Base-by-base conservation (phyloP, 2,888 invertebrate species). In the Macrophya annulata region DNA sequence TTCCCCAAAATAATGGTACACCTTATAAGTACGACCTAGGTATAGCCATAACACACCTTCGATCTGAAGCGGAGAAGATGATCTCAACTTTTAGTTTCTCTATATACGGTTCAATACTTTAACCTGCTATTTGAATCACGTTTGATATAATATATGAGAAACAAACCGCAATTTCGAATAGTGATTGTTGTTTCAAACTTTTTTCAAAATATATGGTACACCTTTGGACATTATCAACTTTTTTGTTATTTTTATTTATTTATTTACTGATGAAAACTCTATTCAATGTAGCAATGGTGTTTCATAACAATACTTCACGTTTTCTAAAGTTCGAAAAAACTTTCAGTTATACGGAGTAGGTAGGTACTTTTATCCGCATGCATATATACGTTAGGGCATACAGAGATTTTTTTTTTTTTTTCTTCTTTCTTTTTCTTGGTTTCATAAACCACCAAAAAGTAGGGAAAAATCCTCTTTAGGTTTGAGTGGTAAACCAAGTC, bases 401-500 rank as follows among this genome's bases (percentile, higher is more conserved):
- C 31, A 15, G 12, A 21, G 21, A 8, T 9, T 2, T 31, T 31
- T 65, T 31, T 68, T 15, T 12, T 65, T 65, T 65, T 25, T 1
- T 25, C 25, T 65, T 10, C 6, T 9, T 12, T 31, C 8, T 68
- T 25, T 68, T 17, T 1, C 40, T n/a, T n/a, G 37, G 43, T 17
- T 71, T 71, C 71, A 71, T 71, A n/a, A 71, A 71, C 31, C 71
- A 9, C 9, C 71, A 15, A 40, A 71, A 62, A 25, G 71, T 43
- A 43, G 43, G 71, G 71, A 9, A 71, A 71, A 71, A 71, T 40
- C 9, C 71, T n/a, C 1, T 71, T 71, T 17, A 17, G 40, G 71
- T 40, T 43, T n/a, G 43, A 71, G 71, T 71, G 71, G 71, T 17
- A 71, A 71, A 71, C 43, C 71, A 43, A 71, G 71, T 71, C 43